Conservation (phyloP, 2,113 vertebrate genomes). For the Pionites leucogaster region DNA sequence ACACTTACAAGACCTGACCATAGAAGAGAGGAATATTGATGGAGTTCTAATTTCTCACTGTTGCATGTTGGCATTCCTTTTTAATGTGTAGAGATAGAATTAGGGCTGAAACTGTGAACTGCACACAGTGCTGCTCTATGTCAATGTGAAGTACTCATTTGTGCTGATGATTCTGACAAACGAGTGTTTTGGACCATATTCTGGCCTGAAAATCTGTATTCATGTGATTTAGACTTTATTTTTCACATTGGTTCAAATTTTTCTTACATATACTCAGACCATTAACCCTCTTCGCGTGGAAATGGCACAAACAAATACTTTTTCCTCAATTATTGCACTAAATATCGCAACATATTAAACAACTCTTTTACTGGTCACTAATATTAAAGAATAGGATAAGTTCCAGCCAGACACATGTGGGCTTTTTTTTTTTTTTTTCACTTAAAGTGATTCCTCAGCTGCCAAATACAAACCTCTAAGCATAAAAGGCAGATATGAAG, state of each 20-base stretch:
- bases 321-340: neutral
- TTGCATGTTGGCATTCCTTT: neutral
- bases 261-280: neutral
- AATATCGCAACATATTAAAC: neutral
- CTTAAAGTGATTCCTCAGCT: neutral
- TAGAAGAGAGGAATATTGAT: neutral
- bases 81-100: neutral
- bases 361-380: neutral
- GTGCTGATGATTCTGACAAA: neutral
- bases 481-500: neutral
- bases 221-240: neutral
- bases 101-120: neutral
- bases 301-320: neutral
- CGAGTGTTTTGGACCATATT: neutral
- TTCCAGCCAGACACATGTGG: neutral
- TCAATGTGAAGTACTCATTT: neutral
- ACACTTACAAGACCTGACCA: neutral
- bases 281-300: neutral
- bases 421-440: neutral
- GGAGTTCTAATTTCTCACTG: neutral
- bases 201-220: neutral
- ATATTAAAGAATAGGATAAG: neutral
- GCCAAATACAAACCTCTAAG: neutral
- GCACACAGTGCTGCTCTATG: neutral
- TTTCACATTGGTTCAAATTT: neutral